phyloP scores from a whole-genome alignment of 1,140 invertebrate genomes.

The Glossosoma conforme region DNA sequence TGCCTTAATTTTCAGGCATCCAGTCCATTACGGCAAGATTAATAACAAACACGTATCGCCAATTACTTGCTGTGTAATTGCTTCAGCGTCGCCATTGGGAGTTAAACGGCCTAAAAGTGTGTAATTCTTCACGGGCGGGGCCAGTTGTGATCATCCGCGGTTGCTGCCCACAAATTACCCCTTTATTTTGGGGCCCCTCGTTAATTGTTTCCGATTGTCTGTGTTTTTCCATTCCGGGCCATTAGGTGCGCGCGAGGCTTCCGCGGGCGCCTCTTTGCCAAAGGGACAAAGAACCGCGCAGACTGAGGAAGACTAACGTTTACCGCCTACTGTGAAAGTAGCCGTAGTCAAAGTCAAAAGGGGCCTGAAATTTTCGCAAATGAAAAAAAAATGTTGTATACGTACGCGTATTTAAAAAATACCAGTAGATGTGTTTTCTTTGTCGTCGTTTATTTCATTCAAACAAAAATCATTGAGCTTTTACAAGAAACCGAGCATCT shows the following conservation, averaged over 20 bases:
- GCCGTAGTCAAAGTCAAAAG: not conserved
- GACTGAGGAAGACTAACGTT: not conserved
- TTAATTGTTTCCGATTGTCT: conserved; percentile 8
- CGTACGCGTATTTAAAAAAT: not conserved
- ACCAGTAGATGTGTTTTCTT: not conserved
- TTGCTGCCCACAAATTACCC: not conserved
- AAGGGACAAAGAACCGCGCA: too few species aligned
- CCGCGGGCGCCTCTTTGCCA: too few species aligned
- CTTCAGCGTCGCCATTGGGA: too few species aligned
- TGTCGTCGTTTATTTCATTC: too few species aligned
- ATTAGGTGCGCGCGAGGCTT: not conserved
- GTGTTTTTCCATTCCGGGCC: conserved; percentile 4
- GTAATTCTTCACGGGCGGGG: not conserved
- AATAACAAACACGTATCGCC: too few species aligned
- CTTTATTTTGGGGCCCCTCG: conserved; percentile 1
- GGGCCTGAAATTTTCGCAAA: not conserved
- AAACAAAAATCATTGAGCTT: too few species aligned
- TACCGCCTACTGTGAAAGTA: not conserved
- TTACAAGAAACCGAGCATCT: too few species aligned
- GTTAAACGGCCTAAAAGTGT: conserved; percentile 2
- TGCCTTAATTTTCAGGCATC: too few species aligned
- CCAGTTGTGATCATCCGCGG: not conserved
- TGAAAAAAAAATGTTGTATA: too few species aligned
- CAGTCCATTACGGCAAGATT: too few species aligned
- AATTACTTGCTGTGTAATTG: too few species aligned